A percentile compares a stretch with the other conserved stretches of the same genome.
Evolutionary conservation across 2,113 vertebrate species (phyloP).

Genomic region (Vidua chalybeata): DNA sequence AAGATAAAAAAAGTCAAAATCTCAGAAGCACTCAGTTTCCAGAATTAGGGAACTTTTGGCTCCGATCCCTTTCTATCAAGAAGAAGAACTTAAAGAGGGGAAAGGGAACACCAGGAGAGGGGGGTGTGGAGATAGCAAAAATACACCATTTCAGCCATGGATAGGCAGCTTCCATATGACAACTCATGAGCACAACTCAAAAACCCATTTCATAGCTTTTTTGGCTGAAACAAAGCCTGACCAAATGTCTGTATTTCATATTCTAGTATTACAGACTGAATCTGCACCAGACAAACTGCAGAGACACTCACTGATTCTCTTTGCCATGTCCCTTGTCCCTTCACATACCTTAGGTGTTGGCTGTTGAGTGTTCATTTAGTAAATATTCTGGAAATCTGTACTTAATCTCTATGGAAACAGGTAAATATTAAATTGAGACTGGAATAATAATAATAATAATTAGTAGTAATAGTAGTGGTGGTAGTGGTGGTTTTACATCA

Average conservation of each 20-base stretch:
- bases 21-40: neutral
- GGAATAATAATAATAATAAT: neutral
- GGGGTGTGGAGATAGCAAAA: neutral
- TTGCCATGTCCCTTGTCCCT: neutral
- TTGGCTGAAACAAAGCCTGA: neutral
- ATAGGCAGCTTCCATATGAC: neutral
- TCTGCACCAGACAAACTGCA: neutral
- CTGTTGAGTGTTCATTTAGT: neutral
- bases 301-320: neutral
- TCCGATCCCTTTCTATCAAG: neutral
- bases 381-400: neutral
- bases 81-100: slow-evolving; percentile 12
- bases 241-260: neutral
- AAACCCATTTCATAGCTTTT: slow-evolving; percentile 3
- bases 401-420: neutral
- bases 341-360: neutral
- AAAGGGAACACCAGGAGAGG: neutral
- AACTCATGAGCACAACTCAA: neutral
- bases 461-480: too few relatives aligned
- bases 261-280: neutral
- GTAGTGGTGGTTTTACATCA: neutral
- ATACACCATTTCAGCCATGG: neutral
- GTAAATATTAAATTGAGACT: neutral
- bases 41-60: slow-evolving; percentile 15
- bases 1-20: slow-evolving; percentile 38